These are phyloP conservation scores for Netelia inedita DNA, from an alignment of 2,888 invertebrate species.

Conservation along the genomic window DNA sequence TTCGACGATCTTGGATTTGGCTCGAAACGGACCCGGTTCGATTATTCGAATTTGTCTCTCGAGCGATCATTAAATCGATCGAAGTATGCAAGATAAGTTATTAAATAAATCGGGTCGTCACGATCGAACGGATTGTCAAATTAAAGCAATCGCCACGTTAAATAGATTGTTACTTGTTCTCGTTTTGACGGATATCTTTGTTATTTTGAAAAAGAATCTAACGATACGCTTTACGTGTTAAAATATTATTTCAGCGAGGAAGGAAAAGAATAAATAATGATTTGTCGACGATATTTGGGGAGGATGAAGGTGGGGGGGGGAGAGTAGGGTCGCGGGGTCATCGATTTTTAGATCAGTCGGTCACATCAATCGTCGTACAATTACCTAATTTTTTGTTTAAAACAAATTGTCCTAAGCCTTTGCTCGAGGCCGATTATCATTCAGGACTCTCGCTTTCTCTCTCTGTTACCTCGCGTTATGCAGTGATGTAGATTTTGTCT, in stretches of 20 bases:
- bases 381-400: slow-evolving; percentile 36
- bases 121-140: slow-evolving; percentile 62
- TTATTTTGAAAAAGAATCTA: not conserved
- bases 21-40: slow-evolving; percentile 64
- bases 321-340: not conserved
- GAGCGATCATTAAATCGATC: slow-evolving; percentile 18
- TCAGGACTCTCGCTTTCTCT: slow-evolving; percentile 49
- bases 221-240: slow-evolving; percentile 20
- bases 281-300: slow-evolving; percentile 29
- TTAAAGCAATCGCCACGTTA: slow-evolving; percentile 12
- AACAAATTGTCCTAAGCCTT: slow-evolving; percentile 64
- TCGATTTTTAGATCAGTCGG: slow-evolving; percentile 58
- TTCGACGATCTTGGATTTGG: slow-evolving; percentile 74
- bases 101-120: slow-evolving; percentile 27
- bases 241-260: slow-evolving; percentile 6
- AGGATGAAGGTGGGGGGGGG: too few species aligned
- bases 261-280: slow-evolving; percentile 29
- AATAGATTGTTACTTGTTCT: slow-evolving; percentile 10
- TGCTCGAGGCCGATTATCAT: slow-evolving; percentile 58
- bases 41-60: slow-evolving; percentile 25
- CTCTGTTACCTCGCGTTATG: slow-evolving; percentile 8
- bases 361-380: slow-evolving; percentile 54
- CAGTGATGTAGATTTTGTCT: not conserved
- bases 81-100: not conserved
- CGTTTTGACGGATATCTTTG: not conserved